Percentiles rank a stretch among this genome's conserved stretches.
These are phyloP conservation scores for Sialia sialis DNA, from an alignment of 2,113 vertebrate genomes.

Conservation along the genomic window DNA sequence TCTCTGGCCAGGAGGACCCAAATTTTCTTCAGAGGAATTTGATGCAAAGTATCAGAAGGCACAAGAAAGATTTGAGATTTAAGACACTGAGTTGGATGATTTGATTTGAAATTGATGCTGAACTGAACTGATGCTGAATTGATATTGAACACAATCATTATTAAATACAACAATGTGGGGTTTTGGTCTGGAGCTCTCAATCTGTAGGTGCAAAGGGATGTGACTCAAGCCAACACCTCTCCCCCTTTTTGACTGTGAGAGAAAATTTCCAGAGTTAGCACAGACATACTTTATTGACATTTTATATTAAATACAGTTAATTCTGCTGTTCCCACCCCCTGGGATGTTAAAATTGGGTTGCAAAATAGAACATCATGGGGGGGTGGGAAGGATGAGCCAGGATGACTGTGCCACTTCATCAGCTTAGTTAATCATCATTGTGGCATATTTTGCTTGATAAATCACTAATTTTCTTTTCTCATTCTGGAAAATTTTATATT, in stretches of 20 bases:
- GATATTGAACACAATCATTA: accelerated
- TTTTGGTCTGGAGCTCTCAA: not conserved
- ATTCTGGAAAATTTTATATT: not conserved
- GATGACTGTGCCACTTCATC: not conserved
- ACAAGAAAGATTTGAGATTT: not conserved
- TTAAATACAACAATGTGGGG: not conserved
- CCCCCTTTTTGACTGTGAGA: too few species aligned
- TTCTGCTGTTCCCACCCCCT: not conserved
- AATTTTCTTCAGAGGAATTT: not conserved
- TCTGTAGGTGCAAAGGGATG: not conserved
- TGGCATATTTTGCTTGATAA: not conserved
- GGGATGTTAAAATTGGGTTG: not conserved
- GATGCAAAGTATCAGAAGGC: not conserved
- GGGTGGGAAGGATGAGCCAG: not conserved
- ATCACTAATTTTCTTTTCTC: not conserved
- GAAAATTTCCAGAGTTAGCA: not conserved
- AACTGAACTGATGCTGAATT: too few species aligned
- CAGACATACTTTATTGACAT: not conserved
- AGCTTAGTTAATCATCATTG: not conserved
- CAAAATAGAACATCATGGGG: accelerated
- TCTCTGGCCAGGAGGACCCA: accelerated
- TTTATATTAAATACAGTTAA: not conserved
- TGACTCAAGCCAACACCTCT: not conserved
- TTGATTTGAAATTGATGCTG: not conserved
- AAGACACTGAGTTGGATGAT: not conserved